Conservation (phyloP, 2,797 vertebrate genomes). For the Halcyon badia region DNA sequence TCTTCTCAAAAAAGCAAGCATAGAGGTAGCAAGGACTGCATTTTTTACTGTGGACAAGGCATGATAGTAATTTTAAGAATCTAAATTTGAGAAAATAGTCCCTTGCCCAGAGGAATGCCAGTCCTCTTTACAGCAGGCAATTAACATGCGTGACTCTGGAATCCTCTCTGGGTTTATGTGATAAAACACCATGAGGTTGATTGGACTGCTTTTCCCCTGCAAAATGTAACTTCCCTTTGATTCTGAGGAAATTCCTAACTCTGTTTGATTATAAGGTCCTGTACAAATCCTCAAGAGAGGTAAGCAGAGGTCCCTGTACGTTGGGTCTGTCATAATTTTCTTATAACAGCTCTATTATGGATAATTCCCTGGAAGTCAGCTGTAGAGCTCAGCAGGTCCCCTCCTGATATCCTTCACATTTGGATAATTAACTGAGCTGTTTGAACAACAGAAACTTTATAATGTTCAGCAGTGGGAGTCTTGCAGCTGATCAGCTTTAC, state of each 20-base stretch:
- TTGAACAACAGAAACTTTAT: conserved; percentile 76
- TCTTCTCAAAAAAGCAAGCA: not conserved
- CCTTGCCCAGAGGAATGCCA: not conserved
- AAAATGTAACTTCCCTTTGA: conserved; percentile 60
- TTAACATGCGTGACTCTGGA: conserved; percentile 66
- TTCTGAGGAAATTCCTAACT: conserved; percentile 57
- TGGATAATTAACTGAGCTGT: conserved; percentile 75
- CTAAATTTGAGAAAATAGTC: not conserved
- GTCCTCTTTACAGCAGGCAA: conserved; percentile 20
- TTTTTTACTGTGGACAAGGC: not conserved
- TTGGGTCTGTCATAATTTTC: conserved; percentile 55
- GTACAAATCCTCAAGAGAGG: conserved; percentile 58
- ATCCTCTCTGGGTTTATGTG: conserved; percentile 63
- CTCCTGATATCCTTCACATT: conserved; percentile 66
- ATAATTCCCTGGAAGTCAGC: conserved; percentile 65
- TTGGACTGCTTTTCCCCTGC: conserved; percentile 27
- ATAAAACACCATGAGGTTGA: conserved; percentile 60
- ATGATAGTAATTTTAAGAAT: not conserved
- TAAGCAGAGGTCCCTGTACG: conserved; percentile 58
- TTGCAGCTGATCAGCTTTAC: conserved; percentile 71
- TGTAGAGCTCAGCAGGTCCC: conserved; percentile 56
- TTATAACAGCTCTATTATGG: conserved; percentile 56
- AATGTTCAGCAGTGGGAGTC: conserved; percentile 70
- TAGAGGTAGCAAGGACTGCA: not conserved
- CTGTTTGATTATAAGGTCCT: conserved; percentile 55